These are phyloP conservation scores for Parauchenoglanis ngamensis DNA, from an alignment of 2,797 vertebrate species.

Conservation along the genomic window DNA sequence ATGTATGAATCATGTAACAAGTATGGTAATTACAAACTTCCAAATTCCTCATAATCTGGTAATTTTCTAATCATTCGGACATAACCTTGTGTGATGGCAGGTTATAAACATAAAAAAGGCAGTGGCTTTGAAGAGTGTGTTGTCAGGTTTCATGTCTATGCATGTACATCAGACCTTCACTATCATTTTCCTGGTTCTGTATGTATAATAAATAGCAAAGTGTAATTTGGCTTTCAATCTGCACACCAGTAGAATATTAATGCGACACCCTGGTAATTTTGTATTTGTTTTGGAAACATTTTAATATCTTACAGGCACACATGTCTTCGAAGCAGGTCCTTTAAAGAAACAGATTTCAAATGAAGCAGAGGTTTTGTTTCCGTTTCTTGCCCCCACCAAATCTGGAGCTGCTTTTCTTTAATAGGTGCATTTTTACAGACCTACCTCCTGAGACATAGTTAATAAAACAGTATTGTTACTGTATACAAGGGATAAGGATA, in stretches of 20 bases:
- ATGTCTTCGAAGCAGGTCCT: neutral
- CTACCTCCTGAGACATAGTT: too few species aligned
- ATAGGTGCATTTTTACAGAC: neutral
- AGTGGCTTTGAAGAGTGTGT: neutral
- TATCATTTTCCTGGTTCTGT: neutral
- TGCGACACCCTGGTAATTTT: neutral
- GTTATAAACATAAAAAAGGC: neutral
- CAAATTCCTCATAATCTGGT: neutral
- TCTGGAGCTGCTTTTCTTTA: neutral
- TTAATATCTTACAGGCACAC: neutral
- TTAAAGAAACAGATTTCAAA: neutral
- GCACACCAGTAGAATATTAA: neutral
- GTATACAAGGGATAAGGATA: neutral
- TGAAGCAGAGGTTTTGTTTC: neutral
- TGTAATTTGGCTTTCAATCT: neutral
- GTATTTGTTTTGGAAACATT: neutral
- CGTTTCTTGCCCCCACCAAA: neutral
- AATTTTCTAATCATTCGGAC: neutral
- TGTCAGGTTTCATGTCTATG: neutral
- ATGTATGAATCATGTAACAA: neutral
- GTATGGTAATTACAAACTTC: neutral
- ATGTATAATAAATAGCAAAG: neutral
- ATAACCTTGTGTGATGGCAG: neutral
- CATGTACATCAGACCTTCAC: neutral
- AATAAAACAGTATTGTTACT: neutral